Percentiles rank a stretch among this genome's conserved stretches.
These are phyloP conservation scores for Epistrophe eligans DNA, from an alignment of 2,888 invertebrate species.

Conservation along the genomic window DNA sequence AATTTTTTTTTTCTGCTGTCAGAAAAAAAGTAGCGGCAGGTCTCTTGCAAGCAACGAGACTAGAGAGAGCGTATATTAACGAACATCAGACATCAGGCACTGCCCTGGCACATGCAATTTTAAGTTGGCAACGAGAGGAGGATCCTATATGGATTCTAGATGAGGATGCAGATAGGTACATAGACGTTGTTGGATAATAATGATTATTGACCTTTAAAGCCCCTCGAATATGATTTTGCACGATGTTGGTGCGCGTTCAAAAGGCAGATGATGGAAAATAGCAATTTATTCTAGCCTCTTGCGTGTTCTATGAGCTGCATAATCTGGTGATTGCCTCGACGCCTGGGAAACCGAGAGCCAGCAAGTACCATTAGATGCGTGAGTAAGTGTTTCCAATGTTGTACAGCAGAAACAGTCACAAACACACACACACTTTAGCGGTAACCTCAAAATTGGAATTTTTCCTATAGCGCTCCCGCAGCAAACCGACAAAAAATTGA, in stretches of 20 bases:
- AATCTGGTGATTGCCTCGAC: slow-evolving; percentile 58
- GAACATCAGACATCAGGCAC: slow-evolving; percentile 12
- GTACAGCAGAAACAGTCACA: slow-evolving; percentile 26
- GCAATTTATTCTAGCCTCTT: slow-evolving; percentile 73
- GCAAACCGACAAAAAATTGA: background rate
- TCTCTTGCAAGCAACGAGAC: slow-evolving; percentile 29
- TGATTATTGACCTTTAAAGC: slow-evolving; percentile 73
- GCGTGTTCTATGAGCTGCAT: slow-evolving; percentile 65
- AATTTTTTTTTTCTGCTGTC: slow-evolving; percentile 26
- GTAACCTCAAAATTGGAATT: slow-evolving; percentile 67
- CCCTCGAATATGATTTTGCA: slow-evolving; percentile 53
- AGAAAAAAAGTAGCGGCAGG: slow-evolving; percentile 57
- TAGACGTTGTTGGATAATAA: slow-evolving; percentile 66
- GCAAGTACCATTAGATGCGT: slow-evolving; percentile 67
- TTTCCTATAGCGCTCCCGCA: slow-evolving; percentile 33
- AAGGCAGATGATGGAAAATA: slow-evolving; percentile 57
- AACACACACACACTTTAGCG: background rate
- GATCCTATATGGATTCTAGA: slow-evolving; percentile 67
- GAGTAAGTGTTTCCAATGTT: slow-evolving; percentile 54
- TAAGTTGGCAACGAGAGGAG: slow-evolving; percentile 39
- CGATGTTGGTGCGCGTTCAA: slow-evolving; percentile 50
- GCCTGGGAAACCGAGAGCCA: slow-evolving; percentile 46
- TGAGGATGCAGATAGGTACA: slow-evolving; percentile 63
- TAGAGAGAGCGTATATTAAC: slow-evolving; percentile 4
- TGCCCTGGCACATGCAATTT: slow-evolving; percentile 49